Conservation (phyloP, 2,113 vertebrate species). For the Myotis brandtii region DNA sequence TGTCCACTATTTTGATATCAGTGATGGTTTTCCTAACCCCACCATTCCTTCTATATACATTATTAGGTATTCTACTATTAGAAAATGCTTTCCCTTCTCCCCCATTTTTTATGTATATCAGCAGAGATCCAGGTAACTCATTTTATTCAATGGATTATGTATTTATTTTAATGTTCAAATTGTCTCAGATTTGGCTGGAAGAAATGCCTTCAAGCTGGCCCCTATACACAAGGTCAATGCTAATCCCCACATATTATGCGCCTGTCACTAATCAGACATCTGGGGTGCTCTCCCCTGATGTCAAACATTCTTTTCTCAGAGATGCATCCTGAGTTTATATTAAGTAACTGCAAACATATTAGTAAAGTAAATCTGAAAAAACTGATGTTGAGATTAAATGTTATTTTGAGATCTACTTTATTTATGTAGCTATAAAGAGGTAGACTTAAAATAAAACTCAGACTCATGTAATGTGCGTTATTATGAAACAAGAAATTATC, state of each 20-base stretch:
- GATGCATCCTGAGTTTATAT: background rate
- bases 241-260: background rate
- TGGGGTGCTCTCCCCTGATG: background rate
- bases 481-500: background rate
- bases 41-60: background rate
- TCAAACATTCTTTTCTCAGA: conserved; percentile 7
- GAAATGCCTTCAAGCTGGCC: background rate
- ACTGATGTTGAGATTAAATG: background rate
- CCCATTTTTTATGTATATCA: background rate
- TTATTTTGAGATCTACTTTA: conserved; percentile 45
- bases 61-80: background rate
- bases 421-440: background rate
- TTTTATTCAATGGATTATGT: background rate
- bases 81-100: background rate
- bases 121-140: background rate
- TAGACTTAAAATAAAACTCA: conserved; percentile 37
- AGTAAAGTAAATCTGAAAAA: conserved; percentile 20
- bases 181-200: background rate
- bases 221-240: background rate
- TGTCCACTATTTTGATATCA: background rate
- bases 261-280: background rate
- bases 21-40: background rate
- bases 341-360: conserved; percentile 14
- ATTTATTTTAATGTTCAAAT: background rate
- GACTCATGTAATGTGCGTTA: background rate